Conservation (phyloP, 2,113 vertebrate genomes). For the Phainopepla nitens region DNA sequence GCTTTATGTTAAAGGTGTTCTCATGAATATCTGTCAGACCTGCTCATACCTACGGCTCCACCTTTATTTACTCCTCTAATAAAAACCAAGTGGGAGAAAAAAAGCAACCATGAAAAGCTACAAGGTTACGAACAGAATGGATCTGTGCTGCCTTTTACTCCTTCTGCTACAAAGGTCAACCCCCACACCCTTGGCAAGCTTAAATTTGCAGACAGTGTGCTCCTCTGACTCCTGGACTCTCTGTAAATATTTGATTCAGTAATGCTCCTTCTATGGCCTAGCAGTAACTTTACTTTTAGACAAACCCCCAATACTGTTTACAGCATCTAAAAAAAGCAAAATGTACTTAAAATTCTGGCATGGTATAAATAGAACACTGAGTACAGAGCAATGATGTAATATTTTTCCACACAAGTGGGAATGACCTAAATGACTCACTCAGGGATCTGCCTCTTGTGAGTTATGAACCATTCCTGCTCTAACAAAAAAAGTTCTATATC, state of each 20-base stretch:
- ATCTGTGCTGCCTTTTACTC: neutral
- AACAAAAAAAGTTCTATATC: slow-evolving; percentile 42
- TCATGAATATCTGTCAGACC: neutral
- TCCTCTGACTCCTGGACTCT: slow-evolving; percentile 5
- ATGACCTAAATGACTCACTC: slow-evolving; percentile 69
- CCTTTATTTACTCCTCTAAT: neutral
- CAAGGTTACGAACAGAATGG: neutral
- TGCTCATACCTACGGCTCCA: neutral
- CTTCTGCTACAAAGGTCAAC: neutral
- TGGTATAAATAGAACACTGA: slow-evolving; percentile 71
- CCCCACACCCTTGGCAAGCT: neutral
- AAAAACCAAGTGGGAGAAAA: neutral
- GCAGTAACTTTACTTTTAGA: slow-evolving; percentile 50
- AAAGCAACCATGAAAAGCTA: neutral
- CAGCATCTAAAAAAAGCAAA: slow-evolving; percentile 70
- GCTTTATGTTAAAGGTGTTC: neutral
- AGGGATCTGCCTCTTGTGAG: slow-evolving; percentile 57
- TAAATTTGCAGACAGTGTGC: neutral
- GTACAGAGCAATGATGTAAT: slow-evolving; percentile 65
- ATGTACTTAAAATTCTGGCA: slow-evolving; percentile 59
- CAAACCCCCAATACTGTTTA: slow-evolving; percentile 51
- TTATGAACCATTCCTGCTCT: slow-evolving; percentile 47
- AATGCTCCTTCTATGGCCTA: slow-evolving; percentile 59
- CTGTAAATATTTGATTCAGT: slow-evolving; percentile 58
- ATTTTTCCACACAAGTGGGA: slow-evolving; percentile 68